Evolutionary conservation across 1,140 invertebrate species (phyloP), one percentile per base, ranked within the genome.

Genomic region (Hestina assimilis): DNA sequence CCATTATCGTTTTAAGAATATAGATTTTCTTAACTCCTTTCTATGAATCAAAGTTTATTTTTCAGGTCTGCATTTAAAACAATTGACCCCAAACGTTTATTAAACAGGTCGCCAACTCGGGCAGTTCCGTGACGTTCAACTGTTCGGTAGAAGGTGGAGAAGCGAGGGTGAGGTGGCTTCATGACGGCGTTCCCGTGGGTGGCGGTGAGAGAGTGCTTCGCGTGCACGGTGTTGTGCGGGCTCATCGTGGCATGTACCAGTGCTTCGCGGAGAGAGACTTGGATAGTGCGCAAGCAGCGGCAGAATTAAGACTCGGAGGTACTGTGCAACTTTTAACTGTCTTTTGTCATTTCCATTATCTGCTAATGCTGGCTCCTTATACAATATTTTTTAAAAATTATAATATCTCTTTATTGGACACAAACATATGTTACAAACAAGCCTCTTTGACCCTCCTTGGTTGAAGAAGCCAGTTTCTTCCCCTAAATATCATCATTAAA

Each of bases 241-340:
- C 94, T 28, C 94, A 96, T 70, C 91, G 92, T 29, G 95, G 95
- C 15, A 95, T 96, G 92, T 96, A 96, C 89, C 95, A 96, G 79
- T 96, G 95, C 74, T 91, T 95, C 60, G 92, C 93, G 1, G 90
- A 91, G 50, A 92, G 93, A 55, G 93, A 94, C 59, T 71, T 92
- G 41, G 92, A 94, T 59, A 92, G 91, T 42, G 91, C 92, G 1
- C 94, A 96, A 68, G 93, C 92, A 4, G 91, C 93, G 0, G 93
- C 93, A 1, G 93, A 95, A 73, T 77, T 96, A 5, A 82, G 92
- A 20, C 86, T 96, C 9, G 94, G 94, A 83, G 94, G 94, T 95
- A 80, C 89, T 85, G 42, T 11, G n/a, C 2, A 31, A 31, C 1
- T n/a, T 42, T 9, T 9, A 38, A 26, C 24, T n/a, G n/a, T n/a